Base-by-base conservation (phyloP, 2,113 vertebrate species). In the Varanus salvator region DNA sequence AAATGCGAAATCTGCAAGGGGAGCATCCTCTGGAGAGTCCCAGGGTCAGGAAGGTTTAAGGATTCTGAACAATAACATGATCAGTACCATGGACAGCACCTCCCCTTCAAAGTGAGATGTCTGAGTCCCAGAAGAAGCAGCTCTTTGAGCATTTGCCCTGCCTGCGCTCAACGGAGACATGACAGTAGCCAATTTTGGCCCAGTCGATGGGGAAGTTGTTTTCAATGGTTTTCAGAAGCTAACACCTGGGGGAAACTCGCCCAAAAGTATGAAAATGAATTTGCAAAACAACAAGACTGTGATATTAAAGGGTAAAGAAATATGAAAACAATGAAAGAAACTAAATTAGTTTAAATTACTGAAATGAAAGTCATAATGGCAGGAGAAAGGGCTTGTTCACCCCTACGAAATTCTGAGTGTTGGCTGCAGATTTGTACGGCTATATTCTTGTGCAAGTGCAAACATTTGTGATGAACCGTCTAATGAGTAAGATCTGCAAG, bases 1-100 rank as follows among this genome's bases (percentile, higher is more conserved):
- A 87, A 92, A 93, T 72, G 82, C 57, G 89, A 93, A 94, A 94
- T 71, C 68, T 91, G 38, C 93, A 87, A 92, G 31, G 87, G 87
- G 38, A 44, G 38, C 38, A 44, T 44, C 38, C 38, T 44, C 1
- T n/a, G n/a, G 71, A 72, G 17, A 31, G 71, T 17, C 71, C 3
- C 71, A 72, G 71, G 14, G 11, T 72, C 5, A n/a, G 31, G 52
- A 3, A 60, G 31, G 19, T 85, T 31, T 71, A n/a, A 6, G 17
- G 29, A 34, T 85, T 85, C 38, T 34, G 11, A 23, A n/a, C 19
- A 21, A 1, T 6, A n/a, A 2, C 64, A 64, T 3, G 29, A 64
- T 50, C 86, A 87, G 60, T 50, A 80, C 29, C 64, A 52, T 50
- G 76, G 76, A 87, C 60, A 52, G 60, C 60, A 52, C 21, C 7